Conservation (phyloP, 2,113 vertebrate genomes). For the Monopterus albus region DNA sequence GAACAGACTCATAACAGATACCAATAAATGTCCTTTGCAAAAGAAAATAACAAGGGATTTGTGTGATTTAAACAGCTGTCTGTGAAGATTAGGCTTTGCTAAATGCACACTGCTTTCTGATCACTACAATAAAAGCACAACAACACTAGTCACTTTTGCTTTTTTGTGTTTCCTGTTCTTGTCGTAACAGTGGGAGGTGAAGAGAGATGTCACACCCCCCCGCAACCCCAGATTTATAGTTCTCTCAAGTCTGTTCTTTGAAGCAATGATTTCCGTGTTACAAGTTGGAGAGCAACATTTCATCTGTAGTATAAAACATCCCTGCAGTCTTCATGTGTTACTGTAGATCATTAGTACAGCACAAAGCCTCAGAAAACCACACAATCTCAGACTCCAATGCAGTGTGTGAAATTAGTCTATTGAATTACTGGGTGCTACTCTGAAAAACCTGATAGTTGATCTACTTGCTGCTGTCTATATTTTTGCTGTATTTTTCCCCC, state of each 20-base stretch:
- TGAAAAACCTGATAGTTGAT: neutral
- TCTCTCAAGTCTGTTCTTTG: neutral
- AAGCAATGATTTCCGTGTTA: too few species aligned
- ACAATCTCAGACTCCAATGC: neutral
- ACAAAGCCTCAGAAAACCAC: neutral
- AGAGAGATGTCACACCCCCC: neutral
- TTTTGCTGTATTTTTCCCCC: too few species aligned
- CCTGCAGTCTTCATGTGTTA: neutral
- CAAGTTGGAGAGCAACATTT: neutral
- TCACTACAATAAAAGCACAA: neutral
- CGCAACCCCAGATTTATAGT: neutral
- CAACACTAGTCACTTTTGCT: neutral
- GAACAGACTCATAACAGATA: too few species aligned
- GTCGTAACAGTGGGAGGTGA: neutral
- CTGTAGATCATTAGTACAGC: conserved; percentile 6
- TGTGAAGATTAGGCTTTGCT: neutral
- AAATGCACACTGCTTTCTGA: neutral
- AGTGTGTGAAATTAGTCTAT: neutral
- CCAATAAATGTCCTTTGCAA: too few species aligned
- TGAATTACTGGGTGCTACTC: neutral
- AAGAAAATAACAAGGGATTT: too few species aligned
- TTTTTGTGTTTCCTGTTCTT: neutral
- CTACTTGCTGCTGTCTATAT: too few species aligned
- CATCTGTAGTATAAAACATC: neutral
- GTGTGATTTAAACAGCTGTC: too few species aligned